A percentile compares a stretch with the other conserved stretches of the same genome.
Evolutionary conservation across 2,888 invertebrate genomes (phyloP).

Genomic region (Drosophila merina): DNA sequence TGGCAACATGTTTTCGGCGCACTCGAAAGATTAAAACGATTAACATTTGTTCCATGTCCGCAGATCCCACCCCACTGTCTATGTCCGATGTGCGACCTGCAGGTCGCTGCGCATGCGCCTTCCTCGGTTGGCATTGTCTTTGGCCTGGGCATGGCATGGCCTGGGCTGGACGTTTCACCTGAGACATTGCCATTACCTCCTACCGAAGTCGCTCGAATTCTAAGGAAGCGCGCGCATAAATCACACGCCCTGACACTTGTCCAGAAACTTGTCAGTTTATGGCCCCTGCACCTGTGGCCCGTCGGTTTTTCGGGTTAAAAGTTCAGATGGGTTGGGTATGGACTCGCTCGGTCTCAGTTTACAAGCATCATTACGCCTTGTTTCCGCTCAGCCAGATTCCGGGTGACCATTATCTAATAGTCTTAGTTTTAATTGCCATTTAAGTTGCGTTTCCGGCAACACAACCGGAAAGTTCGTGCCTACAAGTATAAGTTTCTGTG

Average conservation of each 20-base stretch:
- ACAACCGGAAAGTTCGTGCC: slow-evolving; percentile 62
- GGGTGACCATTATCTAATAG: slow-evolving; percentile 60
- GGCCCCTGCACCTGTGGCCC: slow-evolving; percentile 66
- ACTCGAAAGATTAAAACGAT: slow-evolving; percentile 79
- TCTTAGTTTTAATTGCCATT: slow-evolving; percentile 76
- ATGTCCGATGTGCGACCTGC: slow-evolving; percentile 43
- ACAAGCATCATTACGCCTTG: slow-evolving; percentile 74
- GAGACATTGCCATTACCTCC: slow-evolving; percentile 46
- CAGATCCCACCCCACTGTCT: slow-evolving; percentile 16
- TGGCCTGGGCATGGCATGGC: neutral
- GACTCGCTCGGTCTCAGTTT: slow-evolving; percentile 46
- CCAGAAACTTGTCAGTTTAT: slow-evolving; percentile 76
- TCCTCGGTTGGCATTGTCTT: slow-evolving; percentile 13
- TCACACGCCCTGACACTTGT: slow-evolving; percentile 75
- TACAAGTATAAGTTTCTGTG: slow-evolving; percentile 37
- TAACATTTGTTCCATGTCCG: slow-evolving; percentile 75
- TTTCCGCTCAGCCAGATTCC: slow-evolving; percentile 65
- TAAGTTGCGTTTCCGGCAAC: slow-evolving; percentile 73
- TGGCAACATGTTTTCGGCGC: slow-evolving; percentile 77
- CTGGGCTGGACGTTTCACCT: slow-evolving; percentile 26
- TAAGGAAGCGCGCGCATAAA: slow-evolving; percentile 73
- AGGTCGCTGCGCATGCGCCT: slow-evolving; percentile 77
- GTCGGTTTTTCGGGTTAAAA: slow-evolving; percentile 58
- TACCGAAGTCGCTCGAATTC: slow-evolving; percentile 66
- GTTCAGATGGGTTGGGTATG: slow-evolving; percentile 56